Evolutionary conservation across 2,797 vertebrate genomes (phyloP), one percentile per base, ranked within the genome.

Genomic region (Linurgus olivaceus): DNA sequence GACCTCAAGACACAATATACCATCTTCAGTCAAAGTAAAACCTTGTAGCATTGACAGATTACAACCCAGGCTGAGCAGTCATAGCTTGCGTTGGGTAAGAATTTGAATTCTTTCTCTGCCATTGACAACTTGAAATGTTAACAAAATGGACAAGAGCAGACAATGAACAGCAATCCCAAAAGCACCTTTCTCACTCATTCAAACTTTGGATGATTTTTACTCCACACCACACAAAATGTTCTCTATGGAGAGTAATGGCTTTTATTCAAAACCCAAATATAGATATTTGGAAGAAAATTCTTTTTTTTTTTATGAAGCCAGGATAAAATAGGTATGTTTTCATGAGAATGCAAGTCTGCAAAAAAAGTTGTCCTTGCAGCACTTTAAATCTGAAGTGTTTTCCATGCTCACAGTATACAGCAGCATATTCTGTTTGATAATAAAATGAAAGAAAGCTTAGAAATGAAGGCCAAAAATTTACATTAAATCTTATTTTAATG

Each of bases 391-490:
- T 88, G 52, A 93, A 80, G 37, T 59, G 35, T 7, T 73, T 87
- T 82, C 55, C 44, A 25, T 8, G 25, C 13, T 66, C 37, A 45
- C 25, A 17, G 4, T 76, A 77, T 75, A 52, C 48, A 87, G 35
- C 25, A 81, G 31, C 8, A 7, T 33, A 52, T 88, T 87, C 48
- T 91, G 16, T 33, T 77, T 73, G 37, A 84, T 50, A 71, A 21
- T n/a, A 80, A 86, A 47, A 48, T 33, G 21, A 75, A 94, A 92
- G 51, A 76, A 84, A 81, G 23, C 67, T 79, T 78, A 80, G n/a
- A 79, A 93, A 75, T 13, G 11, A 67, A 82, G 45, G n/a, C 17
- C 33, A 45, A 23, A 67, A 66, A 59, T 13, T 25, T 71, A 42
- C 25, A 68, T 77, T 72, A 74, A 86, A 79, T 55, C 21, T 83